Base-by-base conservation (phyloP, 2,888 invertebrate genomes). In the Anthoptus insignis region DNA sequence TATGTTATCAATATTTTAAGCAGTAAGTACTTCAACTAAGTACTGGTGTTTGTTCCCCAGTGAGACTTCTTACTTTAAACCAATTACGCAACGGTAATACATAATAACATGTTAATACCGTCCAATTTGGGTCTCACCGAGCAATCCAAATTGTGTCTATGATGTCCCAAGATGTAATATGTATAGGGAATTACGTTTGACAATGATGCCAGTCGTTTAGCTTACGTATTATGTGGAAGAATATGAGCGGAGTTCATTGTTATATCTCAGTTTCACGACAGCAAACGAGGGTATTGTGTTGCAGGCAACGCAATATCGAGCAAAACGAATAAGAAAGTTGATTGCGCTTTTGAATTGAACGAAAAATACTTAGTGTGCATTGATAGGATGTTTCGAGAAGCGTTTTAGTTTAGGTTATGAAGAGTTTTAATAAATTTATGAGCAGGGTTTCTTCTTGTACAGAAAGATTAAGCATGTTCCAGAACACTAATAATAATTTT, bases 221-320 rank as follows among this genome's bases (percentile, higher is more conserved):
- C 71, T 73, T 75, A 67, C 73, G 73, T 77, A 75, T 75, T 73
- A 76, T 73, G 65, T 67, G 72, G 76, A 75, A 77, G 73, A 73
- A 75, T 79, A 78, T 77, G 77, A 79, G 70, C 73, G 65, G 67
- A 72, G 78, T 78, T 81, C 81, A 84, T 84, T 86, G 84, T 87
- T 83, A 80, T 83, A 82, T 82, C 80, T 83, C 79, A 84, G 82
- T 89, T 88, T 87, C 88, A 88, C 85, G 81, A 77, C 78, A 74
- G 83, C 81, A 86, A 89, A 88, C 87, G 84, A 88, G 83, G 77
- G 74, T 78, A 88, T 89, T 91, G 88, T 89, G 79, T 75, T 76
- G 74, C 67, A 74, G 76, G 78, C 77, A 82, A 81, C 82, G 84
- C 84, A 83, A 84, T 88, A 84, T 82, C 76, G 80, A 76, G 76